Evolutionary conservation across 2,113 vertebrate genomes (phyloP).

Genomic region (Ictalurus punctatus): DNA sequence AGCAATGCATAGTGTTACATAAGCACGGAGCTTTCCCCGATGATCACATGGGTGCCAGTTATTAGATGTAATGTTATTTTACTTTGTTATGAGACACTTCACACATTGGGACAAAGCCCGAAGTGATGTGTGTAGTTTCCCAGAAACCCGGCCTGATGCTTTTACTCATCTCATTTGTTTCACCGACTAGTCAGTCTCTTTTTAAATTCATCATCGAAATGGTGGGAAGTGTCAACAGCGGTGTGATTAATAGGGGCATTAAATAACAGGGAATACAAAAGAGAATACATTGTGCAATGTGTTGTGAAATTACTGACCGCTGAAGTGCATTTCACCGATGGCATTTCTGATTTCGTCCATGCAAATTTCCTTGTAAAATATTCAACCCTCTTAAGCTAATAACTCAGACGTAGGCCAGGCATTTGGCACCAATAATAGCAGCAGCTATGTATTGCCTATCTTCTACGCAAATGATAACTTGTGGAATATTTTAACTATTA

Average conservation of each 20-base stretch:
- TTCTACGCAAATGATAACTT: conserved; percentile 29
- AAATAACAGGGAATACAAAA: background rate
- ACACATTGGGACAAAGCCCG: conserved; percentile 33
- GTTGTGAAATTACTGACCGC: background rate
- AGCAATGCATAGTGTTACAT: background rate
- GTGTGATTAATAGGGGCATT: background rate
- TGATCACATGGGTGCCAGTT: conserved; percentile 42
- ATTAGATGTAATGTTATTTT: conserved; percentile 57
- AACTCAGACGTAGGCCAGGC: background rate
- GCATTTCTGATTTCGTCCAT: background rate
- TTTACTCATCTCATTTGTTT: conserved; percentile 64
- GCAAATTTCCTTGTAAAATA: conserved; percentile 15
- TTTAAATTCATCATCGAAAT: conserved; percentile 40
- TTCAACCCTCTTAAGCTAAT: conserved; percentile 15
- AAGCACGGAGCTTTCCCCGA: background rate
- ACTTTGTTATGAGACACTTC: conserved; percentile 37
- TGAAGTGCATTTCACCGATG: background rate
- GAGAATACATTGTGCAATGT: background rate
- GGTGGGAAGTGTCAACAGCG: conserved; percentile 16
- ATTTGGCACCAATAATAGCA: background rate
- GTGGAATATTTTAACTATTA: conserved; percentile 21
- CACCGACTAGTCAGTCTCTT: conserved; percentile 62
- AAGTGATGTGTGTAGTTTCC: conserved; percentile 51
- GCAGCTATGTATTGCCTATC: background rate
- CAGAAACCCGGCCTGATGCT: conserved; percentile 56